Base-by-base conservation (phyloP, 2,797 vertebrate species). In the Hemibagrus guttatus region DNA sequence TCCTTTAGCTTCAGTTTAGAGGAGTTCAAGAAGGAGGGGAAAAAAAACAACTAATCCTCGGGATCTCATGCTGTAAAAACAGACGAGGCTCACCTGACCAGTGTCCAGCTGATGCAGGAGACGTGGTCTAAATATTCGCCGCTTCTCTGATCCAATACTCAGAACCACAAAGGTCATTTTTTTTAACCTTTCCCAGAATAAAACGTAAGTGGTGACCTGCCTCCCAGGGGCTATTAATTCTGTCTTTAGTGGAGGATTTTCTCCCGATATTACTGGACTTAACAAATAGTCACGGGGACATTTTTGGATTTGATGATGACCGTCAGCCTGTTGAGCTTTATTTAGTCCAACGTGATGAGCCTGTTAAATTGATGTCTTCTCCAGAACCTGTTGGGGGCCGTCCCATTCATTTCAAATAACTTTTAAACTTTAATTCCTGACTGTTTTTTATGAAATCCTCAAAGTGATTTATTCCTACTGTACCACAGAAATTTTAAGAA, bases 121-220 rank as follows among this genome's bases (percentile, higher is more conserved):
- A 90, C 68, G 74, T 90, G 92, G 93, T 94, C 93, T 92, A 92
- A 93, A 92, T 93, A 93, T 91, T 90, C 90, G 82, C 86, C 71
- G 88, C 90, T 88, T 92, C 85, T 90, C 58, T 93, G 93, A 92
- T 90, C 91, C 69, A 90, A 88, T 80, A 85, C 78, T 88, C 93
- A 71, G 79, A 95, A 92, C 92, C 91, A 92, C 93, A 89, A 95
- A 96, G 94, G 94, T 96, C 92, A 88, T 92, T 94, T 95, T 92
- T 95, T 95, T 92, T 95, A 94, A 90, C 94, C 95, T 96, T 82
- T 96, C 93, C 94, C 89, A 79, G 95, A 96, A 95, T 94, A 95
- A 94, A 94, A 94, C 90, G 83, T 93, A 91, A 92, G 91, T 90
- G 87, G 85, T 89, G 87, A 89, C 88, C 54, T 11, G 3, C 76